phyloP scores from a whole-genome alignment of 2,888 invertebrate species.

The Chrysotoxum bicinctum region DNA sequence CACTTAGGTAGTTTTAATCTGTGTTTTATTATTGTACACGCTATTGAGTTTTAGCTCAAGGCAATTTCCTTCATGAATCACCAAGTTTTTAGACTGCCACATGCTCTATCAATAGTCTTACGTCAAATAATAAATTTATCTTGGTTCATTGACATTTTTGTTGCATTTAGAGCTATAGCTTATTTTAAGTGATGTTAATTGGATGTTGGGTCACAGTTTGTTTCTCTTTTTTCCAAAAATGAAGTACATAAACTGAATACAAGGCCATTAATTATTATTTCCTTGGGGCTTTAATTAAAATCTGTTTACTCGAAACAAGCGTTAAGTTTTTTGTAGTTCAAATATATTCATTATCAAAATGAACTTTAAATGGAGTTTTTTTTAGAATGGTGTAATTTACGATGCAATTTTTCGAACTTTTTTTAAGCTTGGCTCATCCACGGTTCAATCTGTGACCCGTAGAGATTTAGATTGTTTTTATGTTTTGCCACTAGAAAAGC shows the following conservation, averaged over 20 bases:
- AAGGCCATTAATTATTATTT: neutral
- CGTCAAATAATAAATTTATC: neutral
- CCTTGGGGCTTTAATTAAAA: neutral
- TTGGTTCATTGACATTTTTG: neutral
- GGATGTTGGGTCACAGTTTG: neutral
- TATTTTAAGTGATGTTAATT: constrained; percentile 10
- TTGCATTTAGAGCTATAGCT: neutral
- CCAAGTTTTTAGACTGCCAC: neutral
- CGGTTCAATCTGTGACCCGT: no score
- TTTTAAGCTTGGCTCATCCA: no score
- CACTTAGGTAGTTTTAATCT: constrained; percentile 18
- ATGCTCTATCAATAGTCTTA: neutral
- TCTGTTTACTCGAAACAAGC: neutral
- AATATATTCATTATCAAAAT: neutral
- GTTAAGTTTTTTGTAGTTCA: neutral
- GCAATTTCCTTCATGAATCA: constrained; percentile 23
- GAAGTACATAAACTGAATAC: neutral
- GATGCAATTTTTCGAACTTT: no score
- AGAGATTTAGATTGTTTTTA: no score
- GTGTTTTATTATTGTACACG: neutral
- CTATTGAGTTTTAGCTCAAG: constrained; percentile 22
- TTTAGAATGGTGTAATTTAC: no score
- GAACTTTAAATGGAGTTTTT: neutral
- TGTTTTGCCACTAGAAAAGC: no score
- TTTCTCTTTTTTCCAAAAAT: neutral